Percentiles rank a stretch among this genome's conserved stretches.
phyloP scores from a whole-genome alignment of 2,113 vertebrate species.

The Toxostoma redivivum region DNA sequence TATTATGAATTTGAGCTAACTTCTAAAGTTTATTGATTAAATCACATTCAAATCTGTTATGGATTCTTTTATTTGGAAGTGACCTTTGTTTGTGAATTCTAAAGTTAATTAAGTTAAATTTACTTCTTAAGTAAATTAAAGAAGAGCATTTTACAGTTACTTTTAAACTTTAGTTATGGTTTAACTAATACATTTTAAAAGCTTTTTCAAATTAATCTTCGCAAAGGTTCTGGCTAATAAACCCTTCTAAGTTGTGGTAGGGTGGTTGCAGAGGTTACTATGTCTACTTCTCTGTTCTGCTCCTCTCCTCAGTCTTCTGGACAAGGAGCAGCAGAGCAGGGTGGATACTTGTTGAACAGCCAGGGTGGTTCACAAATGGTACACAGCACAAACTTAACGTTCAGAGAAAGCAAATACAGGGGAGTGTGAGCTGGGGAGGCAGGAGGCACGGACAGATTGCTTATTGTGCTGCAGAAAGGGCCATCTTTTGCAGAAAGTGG shows the following conservation, averaged over 20 bases:
- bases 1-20: neutral
- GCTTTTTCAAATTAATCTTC: neutral
- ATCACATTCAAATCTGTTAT: neutral
- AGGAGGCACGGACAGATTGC: accelerated
- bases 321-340: neutral
- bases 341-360: neutral
- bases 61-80: neutral
- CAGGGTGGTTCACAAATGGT: neutral
- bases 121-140: neutral
- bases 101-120: neutral
- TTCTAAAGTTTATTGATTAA: neutral
- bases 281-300: neutral
- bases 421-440: neutral
- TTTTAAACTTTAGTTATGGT: neutral
- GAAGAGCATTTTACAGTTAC: neutral
- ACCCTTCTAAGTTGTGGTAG: neutral
- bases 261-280: neutral
- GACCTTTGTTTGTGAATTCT: neutral
- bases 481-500: neutral
- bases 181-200: neutral
- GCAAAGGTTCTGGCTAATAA: neutral
- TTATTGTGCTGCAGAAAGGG: neutral
- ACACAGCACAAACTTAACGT: accelerated
- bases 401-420: neutral
- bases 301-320: neutral